Base-by-base conservation (phyloP, 2,113 vertebrate species). In the Coreoperca whiteheadi region DNA sequence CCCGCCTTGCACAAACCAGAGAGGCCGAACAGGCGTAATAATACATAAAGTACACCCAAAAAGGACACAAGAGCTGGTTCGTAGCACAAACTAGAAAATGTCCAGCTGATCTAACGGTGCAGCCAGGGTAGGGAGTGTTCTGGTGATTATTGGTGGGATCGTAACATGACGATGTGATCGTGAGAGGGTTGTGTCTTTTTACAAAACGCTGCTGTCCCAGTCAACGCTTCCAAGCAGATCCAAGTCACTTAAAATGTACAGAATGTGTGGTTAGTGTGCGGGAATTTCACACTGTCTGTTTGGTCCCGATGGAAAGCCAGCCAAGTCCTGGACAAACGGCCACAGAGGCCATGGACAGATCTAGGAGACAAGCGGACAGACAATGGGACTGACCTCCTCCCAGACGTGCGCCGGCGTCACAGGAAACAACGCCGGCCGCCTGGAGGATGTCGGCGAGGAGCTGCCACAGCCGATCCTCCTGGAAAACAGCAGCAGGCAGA, bases 391-490 rank as follows among this genome's bases (percentile, higher is more conserved):
- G 16, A 91, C 92, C 89, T 84, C 25, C 74, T 48, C 18, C 43
- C 0, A 1, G 37, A 48, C 77, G 81, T 6, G 12, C 1, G 11
- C 23, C 0, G n/a, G 6, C 21, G 25, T 81, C 68, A 65, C 34
- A 30, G 20, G 89, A 84, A 69, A 91, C 54, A 0, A 59, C 2
- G 4, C 32, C 46, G 4, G 79, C 20, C 34, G 51, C 72, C 70
- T 88, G 81, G 30, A 95, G 73, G 50, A 96, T 65, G 61, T 68
- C 61, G 7, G 65, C 14, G 0, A 96, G 92, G 37, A 96, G 90
- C 71, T 83, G 78, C 94, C 93, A 95, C 51, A 96, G 88, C 43
- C 91, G 88, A 5, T 85, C 77, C 28, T 87, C 91, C 95, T 96
- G 74, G 0, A 81, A 84, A 78, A 53, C 23, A 73, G 34, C 8